Conservation (phyloP, 2,888 invertebrate genomes). For the Pristionchus mayeri region DNA sequence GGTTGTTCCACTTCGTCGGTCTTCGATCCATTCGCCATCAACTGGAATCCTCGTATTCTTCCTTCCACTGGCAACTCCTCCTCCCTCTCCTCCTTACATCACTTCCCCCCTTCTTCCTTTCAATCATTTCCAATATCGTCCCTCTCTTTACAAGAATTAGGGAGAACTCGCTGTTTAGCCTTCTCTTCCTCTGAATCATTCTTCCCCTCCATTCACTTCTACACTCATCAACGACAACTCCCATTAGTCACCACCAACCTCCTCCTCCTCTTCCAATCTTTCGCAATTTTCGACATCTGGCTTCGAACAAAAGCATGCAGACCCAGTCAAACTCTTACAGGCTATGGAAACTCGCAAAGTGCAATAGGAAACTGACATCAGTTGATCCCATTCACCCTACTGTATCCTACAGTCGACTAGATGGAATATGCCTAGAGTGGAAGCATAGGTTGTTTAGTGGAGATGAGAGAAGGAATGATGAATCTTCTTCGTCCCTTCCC, state of each 20-base stretch:
- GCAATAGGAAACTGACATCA: not conserved
- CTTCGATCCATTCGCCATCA: constrained; percentile 73
- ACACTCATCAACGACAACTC: not conserved
- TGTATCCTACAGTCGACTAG: not conserved
- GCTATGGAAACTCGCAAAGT: not conserved
- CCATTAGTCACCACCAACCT: not conserved
- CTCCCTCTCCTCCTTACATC: too few species aligned
- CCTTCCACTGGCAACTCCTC: too few species aligned
- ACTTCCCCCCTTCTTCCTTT: too few species aligned
- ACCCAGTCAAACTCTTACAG: not conserved
- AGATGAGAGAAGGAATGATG: constrained; percentile 9
- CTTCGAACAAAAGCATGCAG: not conserved
- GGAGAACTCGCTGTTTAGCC: not conserved
- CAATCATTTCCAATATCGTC: not conserved
- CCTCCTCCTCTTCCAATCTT: not conserved
- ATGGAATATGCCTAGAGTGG: not conserved
- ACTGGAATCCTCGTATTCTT: too few species aligned
- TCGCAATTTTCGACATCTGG: not conserved
- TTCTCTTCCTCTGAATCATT: not conserved
- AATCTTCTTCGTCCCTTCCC: not conserved
- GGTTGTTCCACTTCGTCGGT: constrained; percentile 57
- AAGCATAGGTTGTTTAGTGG: not conserved
- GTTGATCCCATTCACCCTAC: not conserved
- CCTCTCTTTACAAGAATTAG: not conserved
- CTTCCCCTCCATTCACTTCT: not conserved